Evolutionary conservation across 1,140 invertebrate genomes (phyloP), one percentile per base, ranked within the genome.

Genomic region (Megalonaias nervosa): DNA sequence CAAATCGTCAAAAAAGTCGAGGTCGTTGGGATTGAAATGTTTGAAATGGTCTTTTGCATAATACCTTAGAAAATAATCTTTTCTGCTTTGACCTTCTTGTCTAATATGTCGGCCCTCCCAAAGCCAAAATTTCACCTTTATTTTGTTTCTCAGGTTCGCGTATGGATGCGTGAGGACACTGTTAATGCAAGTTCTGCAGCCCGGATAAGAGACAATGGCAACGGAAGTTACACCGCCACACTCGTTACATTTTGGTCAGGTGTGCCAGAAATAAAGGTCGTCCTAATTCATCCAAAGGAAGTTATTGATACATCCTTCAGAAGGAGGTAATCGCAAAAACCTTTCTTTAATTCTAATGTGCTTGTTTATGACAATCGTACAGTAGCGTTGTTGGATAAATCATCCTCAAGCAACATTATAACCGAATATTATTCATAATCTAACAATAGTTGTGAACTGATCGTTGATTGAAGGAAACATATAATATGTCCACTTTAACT

Each of bases 141-240:
- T 3, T 31, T 31, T 48, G 38, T 48, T 48, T 48, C 0, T 48
- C 6, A 75, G 66, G 64, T 82, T 64, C 23, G 79, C 23, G 75
- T 78, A 16, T 81, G 78, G 78, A 66, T 78, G 64, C 64, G 31
- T 23, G 72, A 75, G 56, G 31, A 60, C n/a, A 65, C 38, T 31
- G n/a, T 66, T 6, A 68, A 66, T 9, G 74, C 66, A 19, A 71
- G 66, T 23, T 19, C 71, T n/a, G 58, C 75, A 19, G 76, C 73
- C 23, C 17, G 71, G 13, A 79, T 82, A 19, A 70, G 61, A 9
- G 78, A 82, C 72, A 55, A 81, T 69, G 59, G 69, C 16, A 73
- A 82, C 66, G 81, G 81, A 58, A 82, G 71, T 77, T 82, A 82
- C 60, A 26, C 74, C 13, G 79, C 81, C 6, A 57, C 72, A 61